phyloP scores from a whole-genome alignment of 1,140 invertebrate species.

The Stegodyphus dumicola region DNA sequence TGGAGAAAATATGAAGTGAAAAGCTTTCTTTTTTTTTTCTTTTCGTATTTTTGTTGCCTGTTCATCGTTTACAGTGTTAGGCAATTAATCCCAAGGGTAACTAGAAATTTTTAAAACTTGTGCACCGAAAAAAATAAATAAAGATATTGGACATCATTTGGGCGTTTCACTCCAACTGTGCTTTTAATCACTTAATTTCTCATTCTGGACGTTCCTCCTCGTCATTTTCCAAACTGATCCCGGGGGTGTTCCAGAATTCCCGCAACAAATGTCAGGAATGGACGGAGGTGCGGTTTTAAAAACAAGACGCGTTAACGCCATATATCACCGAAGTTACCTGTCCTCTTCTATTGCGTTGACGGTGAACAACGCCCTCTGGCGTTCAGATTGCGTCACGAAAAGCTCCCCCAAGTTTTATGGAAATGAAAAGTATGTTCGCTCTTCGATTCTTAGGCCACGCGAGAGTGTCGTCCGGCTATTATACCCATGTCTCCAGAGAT shows the following conservation, averaged over 20 bases:
- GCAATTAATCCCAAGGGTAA: no score
- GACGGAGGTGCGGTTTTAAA: not conserved
- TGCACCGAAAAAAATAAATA: no score
- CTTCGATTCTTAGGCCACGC: not conserved
- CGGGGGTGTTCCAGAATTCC: not conserved
- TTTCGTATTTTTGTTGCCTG: no score
- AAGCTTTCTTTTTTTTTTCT: no score
- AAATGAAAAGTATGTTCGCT: constrained; percentile 7
- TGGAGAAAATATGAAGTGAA: no score
- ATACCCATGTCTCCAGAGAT: not conserved
- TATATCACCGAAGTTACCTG: not conserved
- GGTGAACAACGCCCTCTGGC: constrained; percentile 4
- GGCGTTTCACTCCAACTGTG: no score
- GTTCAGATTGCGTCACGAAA: not conserved
- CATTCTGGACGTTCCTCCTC: constrained; percentile 2
- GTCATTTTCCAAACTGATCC: not conserved
- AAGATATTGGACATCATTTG: no score
- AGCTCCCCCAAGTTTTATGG: constrained; percentile 1
- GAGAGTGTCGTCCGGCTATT: not conserved
- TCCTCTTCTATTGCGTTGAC: no score
- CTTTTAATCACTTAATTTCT: not conserved
- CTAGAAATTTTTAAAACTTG: no score
- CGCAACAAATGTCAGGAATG: not conserved
- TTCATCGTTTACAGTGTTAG: no score
- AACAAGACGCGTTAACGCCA: not conserved